These are phyloP conservation scores for Monomorium pharaonis DNA, from an alignment of 1,140 invertebrate species.

Conservation along the genomic window DNA sequence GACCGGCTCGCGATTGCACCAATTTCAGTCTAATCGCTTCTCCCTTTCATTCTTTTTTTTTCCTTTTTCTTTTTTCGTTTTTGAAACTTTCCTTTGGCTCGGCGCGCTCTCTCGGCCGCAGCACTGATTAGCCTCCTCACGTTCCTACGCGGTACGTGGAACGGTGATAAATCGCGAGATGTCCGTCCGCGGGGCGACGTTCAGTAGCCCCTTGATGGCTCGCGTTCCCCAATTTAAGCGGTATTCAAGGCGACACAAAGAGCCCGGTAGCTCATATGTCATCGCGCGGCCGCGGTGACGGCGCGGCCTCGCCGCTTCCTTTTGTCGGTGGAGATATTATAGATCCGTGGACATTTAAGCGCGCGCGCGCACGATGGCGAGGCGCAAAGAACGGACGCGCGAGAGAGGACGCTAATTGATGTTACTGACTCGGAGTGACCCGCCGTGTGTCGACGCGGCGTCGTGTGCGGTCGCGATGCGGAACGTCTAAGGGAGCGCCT, in stretches of 20 bases:
- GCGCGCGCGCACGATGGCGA: slow-evolving; percentile 1
- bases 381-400: slow-evolving; percentile 63
- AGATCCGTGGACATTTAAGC: slow-evolving; percentile 71
- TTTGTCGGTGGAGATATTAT: slow-evolving; percentile 72
- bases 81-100: background rate
- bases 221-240: slow-evolving; percentile 80
- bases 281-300: slow-evolving; percentile 77
- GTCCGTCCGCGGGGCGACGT: slow-evolving; percentile 61
- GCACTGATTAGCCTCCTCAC: slow-evolving; percentile 26
- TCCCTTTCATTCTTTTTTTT: background rate
- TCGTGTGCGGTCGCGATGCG: slow-evolving; percentile 73
- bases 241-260: slow-evolving; percentile 83
- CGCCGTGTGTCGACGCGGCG: slow-evolving; percentile 50
- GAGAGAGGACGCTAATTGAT: slow-evolving; percentile 81
- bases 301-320: slow-evolving; percentile 47
- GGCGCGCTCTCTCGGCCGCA: no score
- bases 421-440: slow-evolving; percentile 72
- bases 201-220: slow-evolving; percentile 74
- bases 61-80: background rate
- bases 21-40: background rate
- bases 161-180: slow-evolving; percentile 75
- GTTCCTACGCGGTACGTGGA: background rate
- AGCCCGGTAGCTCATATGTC: slow-evolving; percentile 81
- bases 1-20: background rate
- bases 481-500: slow-evolving; percentile 4